A percentile compares a stretch with the other conserved stretches of the same genome.
phyloP scores from a whole-genome alignment of 2,797 vertebrate species.

The Malacoctenus gilli region DNA sequence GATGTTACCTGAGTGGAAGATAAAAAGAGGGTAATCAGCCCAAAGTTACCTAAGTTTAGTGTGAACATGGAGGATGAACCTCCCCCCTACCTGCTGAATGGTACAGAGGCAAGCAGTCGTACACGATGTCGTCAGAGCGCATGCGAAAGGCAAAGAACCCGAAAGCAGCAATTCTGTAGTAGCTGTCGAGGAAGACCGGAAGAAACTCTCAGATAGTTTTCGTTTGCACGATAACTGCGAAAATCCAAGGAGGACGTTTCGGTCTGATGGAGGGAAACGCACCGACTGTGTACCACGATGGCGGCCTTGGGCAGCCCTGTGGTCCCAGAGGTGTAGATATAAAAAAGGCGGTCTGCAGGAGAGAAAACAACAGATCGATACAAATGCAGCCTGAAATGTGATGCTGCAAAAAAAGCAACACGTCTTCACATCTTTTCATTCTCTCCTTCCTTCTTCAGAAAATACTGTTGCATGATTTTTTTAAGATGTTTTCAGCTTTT shows the following conservation, averaged over 20 bases:
- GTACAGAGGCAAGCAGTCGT: slow-evolving; percentile 92
- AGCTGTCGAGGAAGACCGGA: slow-evolving; percentile 74
- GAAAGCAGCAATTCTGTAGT: slow-evolving; percentile 91
- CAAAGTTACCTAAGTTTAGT: too few species aligned
- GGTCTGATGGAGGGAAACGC: slow-evolving; percentile 38
- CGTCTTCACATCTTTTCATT: not conserved
- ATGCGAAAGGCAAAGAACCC: slow-evolving; percentile 88
- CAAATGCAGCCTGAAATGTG: not conserved
- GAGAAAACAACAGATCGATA: slow-evolving; percentile 20
- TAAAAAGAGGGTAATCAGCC: too few species aligned
- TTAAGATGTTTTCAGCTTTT: too few species aligned
- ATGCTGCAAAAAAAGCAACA: slow-evolving; percentile 1
- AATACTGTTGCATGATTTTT: too few species aligned
- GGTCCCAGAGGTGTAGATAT: slow-evolving; percentile 93
- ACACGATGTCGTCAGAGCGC: slow-evolving; percentile 83
- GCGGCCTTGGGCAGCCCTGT: slow-evolving; percentile 92
- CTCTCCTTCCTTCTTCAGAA: not conserved
- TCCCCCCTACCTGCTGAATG: slow-evolving; percentile 88
- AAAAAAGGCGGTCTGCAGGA: slow-evolving; percentile 87
- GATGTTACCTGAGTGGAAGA: slow-evolving; percentile 85
- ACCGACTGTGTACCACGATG: slow-evolving; percentile 92
- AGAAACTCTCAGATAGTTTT: slow-evolving; percentile 17
- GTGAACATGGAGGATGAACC: too few species aligned
- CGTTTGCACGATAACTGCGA: not conserved
- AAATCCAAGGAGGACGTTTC: not conserved